Percentiles rank a stretch among this genome's conserved stretches.
Evolutionary conservation across 1,140 invertebrate genomes (phyloP).

Genomic region (Octopus bimaculoides): DNA sequence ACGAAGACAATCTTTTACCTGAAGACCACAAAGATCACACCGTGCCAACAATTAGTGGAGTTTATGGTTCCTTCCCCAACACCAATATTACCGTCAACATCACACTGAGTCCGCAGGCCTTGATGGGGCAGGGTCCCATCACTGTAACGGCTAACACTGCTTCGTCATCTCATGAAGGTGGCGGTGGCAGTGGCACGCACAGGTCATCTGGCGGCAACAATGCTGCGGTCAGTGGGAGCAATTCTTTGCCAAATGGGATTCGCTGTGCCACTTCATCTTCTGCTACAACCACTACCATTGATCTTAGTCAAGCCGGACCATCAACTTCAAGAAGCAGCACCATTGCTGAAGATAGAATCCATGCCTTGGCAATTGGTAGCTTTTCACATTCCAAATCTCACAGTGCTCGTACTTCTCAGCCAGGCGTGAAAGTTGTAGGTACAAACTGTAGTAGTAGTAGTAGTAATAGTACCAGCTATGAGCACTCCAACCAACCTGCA

Average conservation of each 20-base stretch:
- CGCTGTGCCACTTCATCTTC: background rate
- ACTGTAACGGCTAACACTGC: slow-evolving; percentile 31
- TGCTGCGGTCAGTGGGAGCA: background rate
- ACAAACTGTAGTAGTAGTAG: background rate
- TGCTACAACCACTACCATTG: background rate
- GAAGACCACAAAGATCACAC: background rate
- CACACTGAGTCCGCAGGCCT: slow-evolving; percentile 30
- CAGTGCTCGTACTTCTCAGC: background rate
- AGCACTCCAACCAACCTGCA: background rate
- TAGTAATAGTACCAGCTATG: background rate
- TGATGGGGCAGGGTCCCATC: slow-evolving; percentile 33
- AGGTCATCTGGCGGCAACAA: too few relatives aligned
- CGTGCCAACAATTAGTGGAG: background rate
- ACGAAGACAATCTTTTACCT: background rate
- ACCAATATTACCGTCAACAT: slow-evolving; percentile 38
- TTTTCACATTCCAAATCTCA: slow-evolving; percentile 8
- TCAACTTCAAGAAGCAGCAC: background rate
- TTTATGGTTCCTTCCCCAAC: slow-evolving; percentile 11
- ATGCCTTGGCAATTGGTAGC: background rate
- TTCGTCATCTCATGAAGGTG: slow-evolving; percentile 1
- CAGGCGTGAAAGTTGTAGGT: background rate
- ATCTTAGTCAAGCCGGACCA: background rate
- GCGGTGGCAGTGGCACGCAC: background rate
- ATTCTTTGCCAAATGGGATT: background rate
- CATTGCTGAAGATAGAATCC: background rate